Evolutionary conservation across 2,888 invertebrate species (phyloP), one percentile per base, ranked within the genome.

Genomic region (Stenodema calcarata): DNA sequence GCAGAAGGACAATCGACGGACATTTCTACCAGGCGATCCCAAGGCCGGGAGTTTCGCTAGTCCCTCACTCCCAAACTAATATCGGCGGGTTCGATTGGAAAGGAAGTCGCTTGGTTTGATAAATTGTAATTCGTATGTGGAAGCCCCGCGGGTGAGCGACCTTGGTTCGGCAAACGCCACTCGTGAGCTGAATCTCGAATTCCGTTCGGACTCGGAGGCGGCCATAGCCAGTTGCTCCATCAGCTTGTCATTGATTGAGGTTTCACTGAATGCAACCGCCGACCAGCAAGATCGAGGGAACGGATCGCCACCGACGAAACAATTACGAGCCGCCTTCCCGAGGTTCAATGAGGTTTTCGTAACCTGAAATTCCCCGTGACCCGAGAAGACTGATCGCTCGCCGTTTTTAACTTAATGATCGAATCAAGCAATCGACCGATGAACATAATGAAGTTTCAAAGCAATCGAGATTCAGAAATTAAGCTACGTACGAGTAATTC

Each of bases 111-210:
- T 35, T 11, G 23, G 76, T n/a, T 41, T 44, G 62, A 78, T 78
- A 41, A 78, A 78, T 78, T 44, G 78, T 44, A 78, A 78, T 78
- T 78, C 44, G 78, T 44, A 78, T 78, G 78, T 27, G 27, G 16
- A 18, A 42, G 78, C 78, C 42, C 44, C 44, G 44, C 23, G 44
- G 78, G 78, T 78, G 47, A 78, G 62, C 78, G 78, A 78, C 78
- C 78, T 78, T 78, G 78, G 78, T 78, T 41, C 27, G 78, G 27
- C 78, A 41, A 42, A 41, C 44, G 14, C 27, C 44, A 35, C 35
- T 35, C 44, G 78, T 78, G 78, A 7, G 78, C 78, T 78, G 78
- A 78, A 35, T 78, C 6, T 23, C 27, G 23, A 12, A 23, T 11
- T 23, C 27, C 62, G 18, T 44, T 44, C 44, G 44, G 18, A 54